Base-by-base conservation (phyloP, 2,888 invertebrate genomes). In the Hyles lineata region DNA sequence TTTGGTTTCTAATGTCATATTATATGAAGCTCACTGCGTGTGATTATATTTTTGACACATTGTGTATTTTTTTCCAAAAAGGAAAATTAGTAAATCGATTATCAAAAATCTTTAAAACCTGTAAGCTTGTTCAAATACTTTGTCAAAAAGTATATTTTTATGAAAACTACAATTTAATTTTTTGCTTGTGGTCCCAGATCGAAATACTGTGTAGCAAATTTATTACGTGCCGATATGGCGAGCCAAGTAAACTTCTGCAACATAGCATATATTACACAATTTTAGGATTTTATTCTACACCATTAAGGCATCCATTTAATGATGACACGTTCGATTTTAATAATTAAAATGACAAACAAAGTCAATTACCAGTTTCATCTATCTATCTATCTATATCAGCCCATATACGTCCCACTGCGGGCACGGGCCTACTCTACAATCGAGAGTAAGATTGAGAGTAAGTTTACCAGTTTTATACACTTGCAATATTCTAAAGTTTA, bases 181-280 rank as follows among this genome's bases (percentile, higher is more conserved):
- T 21, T 72, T 52, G 23, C 23, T 35, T 58, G 35, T 72, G 87
- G 87, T 88, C 87, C 87, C 50, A 74, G 81, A 78, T 80, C 77
- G 74, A 78, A 82, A 85, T 85, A 85, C 81, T 84, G 83, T n/a
- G 52, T 71, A 61, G 52, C 80, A 80, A 76, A 81, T 75, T n/a
- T 78, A 78, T 78, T 78, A 79, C 75, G 72, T 74, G 58, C 70
- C 67, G 50, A 69, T 43, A 8, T 23, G 17, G 19, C 67, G 25
- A 67, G 67, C 67, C 67, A 67, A 67, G 23, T 23, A 23, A 32
- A 32, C 61, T 62, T 62, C 8, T 61, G 11, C 5, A 59, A 21
- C 4, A 59, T 59, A 0, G 17, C 19, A n/a, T 55, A 3, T 6
- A 17, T 55, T 1, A 11, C 11, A 19, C 7, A 19, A 17, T 55